Evolutionary conservation across 2,888 invertebrate genomes (phyloP).

Genomic region (Tethea ocularis): DNA sequence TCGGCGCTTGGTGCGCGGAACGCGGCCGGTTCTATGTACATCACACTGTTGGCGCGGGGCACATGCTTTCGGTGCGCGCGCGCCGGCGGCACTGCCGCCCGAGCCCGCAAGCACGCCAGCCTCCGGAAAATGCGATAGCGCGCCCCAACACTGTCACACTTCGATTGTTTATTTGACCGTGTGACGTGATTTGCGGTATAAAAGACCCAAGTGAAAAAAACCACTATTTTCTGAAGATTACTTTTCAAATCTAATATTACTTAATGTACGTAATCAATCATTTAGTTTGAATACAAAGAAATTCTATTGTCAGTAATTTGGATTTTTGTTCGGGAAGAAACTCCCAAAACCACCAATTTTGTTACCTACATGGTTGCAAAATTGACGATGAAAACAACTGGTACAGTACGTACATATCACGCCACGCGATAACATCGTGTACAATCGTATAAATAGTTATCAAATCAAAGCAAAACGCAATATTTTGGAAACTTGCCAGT

Average conservation of each 20-base stretch:
- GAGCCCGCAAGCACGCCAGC: slow-evolving; percentile 64
- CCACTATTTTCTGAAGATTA: neutral
- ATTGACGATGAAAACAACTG: slow-evolving; percentile 47
- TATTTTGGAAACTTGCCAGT: slow-evolving; percentile 59
- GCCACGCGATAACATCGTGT: slow-evolving; percentile 62
- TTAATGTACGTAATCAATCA: too few species aligned
- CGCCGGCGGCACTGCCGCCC: slow-evolving; percentile 78
- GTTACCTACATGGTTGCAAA: slow-evolving; percentile 19
- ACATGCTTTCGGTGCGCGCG: slow-evolving; percentile 83
- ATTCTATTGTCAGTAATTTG: neutral
- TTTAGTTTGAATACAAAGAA: neutral
- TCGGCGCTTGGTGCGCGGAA: slow-evolving; percentile 81
- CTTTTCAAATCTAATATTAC: too few species aligned
- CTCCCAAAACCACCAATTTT: slow-evolving; percentile 10
- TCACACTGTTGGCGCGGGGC: slow-evolving; percentile 71
- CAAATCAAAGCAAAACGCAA: slow-evolving; percentile 65
- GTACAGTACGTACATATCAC: slow-evolving; percentile 53
- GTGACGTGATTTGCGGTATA: slow-evolving; percentile 51
- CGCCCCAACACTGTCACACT: slow-evolving; percentile 72
- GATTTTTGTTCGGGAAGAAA: slow-evolving; percentile 10
- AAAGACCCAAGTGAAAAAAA: slow-evolving; percentile 37
- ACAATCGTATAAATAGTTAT: slow-evolving; percentile 64
- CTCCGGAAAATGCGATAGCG: slow-evolving; percentile 79
- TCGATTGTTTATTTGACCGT: slow-evolving; percentile 76
- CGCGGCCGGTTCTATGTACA: slow-evolving; percentile 83